Conservation (phyloP, 2,888 invertebrate species). For the Trichopoda pennipes region DNA sequence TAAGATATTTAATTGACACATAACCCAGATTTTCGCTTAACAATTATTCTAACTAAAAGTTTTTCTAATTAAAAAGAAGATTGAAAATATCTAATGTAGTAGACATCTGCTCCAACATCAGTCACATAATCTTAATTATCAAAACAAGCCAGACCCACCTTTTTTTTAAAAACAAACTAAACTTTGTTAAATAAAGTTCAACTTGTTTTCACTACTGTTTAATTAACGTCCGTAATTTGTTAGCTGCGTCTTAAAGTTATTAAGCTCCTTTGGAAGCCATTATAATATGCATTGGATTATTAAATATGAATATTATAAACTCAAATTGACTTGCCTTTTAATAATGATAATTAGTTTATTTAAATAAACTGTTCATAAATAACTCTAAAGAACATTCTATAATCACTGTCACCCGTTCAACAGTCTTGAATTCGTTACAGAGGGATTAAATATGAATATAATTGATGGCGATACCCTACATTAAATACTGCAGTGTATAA, state of each 20-base stretch:
- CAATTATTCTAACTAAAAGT: too few relatives aligned
- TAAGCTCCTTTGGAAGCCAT: slow-evolving; percentile 31
- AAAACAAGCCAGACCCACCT: slow-evolving; percentile 12
- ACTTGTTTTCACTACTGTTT: slow-evolving; percentile 27
- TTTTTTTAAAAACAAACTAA: not conserved
- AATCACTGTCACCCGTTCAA: not conserved
- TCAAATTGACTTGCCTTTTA: slow-evolving; percentile 37
- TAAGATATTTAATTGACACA: too few relatives aligned
- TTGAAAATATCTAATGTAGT: too few relatives aligned
- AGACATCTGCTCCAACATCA: too few relatives aligned
- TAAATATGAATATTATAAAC: slow-evolving; percentile 44
- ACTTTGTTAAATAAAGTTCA: not conserved
- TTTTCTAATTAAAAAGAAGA: too few relatives aligned
- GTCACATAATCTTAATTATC: slow-evolving; percentile 1
- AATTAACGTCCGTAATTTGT: slow-evolving; percentile 26
- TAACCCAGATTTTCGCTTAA: too few relatives aligned
- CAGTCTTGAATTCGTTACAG: slow-evolving; percentile 7
- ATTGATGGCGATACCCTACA: not conserved
- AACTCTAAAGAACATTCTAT: slow-evolving; percentile 3
- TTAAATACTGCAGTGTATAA: not conserved
- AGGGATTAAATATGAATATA: not conserved
- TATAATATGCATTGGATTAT: slow-evolving; percentile 49
- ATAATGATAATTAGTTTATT: slow-evolving; percentile 31
- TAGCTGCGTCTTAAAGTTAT: slow-evolving; percentile 16
- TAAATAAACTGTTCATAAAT: slow-evolving; percentile 32